Base-by-base conservation (phyloP, 2,888 invertebrate genomes). In the Bembecia ichneumoniformis region DNA sequence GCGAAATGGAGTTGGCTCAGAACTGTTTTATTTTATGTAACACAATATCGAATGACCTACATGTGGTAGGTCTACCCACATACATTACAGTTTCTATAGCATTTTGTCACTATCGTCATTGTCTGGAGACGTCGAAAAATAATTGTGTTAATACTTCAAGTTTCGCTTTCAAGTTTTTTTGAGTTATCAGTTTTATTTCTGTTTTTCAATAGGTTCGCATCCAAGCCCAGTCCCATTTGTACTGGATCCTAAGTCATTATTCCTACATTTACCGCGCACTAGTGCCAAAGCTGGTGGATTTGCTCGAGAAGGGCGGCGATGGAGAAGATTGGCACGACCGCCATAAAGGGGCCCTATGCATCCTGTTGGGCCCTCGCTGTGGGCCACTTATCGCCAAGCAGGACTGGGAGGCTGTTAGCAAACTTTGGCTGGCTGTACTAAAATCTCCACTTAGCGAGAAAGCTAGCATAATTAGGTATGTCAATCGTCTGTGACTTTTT, bases 361-460 rank as follows among this genome's bases (percentile, higher is more conserved):
- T 96, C 50, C 80, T 96, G 58, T 74, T 93, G 51, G 93, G 93
- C 0, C 90, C 92, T 0, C 90, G 91, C 62, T 77, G 86, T 9
- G 87, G 89, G 3, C 90, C 92, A 0, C 76, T 96, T 5, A 76
- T 93, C 1, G 89, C 91, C 9, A 90, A 92, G 61, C 91, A 92
- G 55, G 92, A 95, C 70, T 97, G 96, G 96, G 84, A 90, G 5
- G 88, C 91, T 3, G 82, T 94, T 14, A 77, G 87, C 40, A 79
- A 89, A 20, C 72, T 97, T 0, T 96, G 96, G 96, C 94, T 95
- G 0, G 91, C 93, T 1, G 68, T 97, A 15, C 84, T 96, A 0
- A 88, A 89, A 51, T 92, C 95, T 0, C 92, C 92, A 55, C 92
- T 95, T 47, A 95, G 95, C 2, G 97, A 97, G 68, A 96, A 97